Evolutionary conservation across 2,888 invertebrate genomes (phyloP), one percentile per base, ranked within the genome.

Genomic region (Drosophila anomalipes): DNA sequence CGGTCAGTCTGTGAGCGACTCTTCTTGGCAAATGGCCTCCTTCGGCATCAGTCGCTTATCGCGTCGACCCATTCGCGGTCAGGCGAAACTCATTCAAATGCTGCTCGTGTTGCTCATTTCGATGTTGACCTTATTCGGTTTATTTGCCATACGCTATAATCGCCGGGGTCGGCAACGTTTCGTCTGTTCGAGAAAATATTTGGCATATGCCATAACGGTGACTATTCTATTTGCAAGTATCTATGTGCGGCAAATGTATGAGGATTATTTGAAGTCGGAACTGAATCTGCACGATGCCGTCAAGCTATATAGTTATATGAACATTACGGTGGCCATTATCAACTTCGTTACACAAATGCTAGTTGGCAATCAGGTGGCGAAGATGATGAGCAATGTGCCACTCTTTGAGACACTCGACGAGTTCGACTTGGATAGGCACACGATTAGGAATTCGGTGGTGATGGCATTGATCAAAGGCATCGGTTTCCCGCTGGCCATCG

Each of bases 281-380:
- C 72, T 93, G 0, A 82, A 91, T 67, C 67, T 92, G 10, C 82
- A 81, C 2, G 89, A 93, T 67, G 90, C 91, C 12, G 81, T 81
- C 4, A 89, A 89, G 44, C 51, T 93, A 0, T 91, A 90, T 39
- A 84, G 85, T 32, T 91, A 92, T 57, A 86, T 93, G 87, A 91
- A 92, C 65, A 84, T 92, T 4, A 62, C 80, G 0, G 88, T 89
- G 30, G 83, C 89, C 0, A 69, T 90, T 28, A 71, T 89, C 0
- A 89, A 85, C 52, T 93, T 82, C 33, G 7, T 90, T 1, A 79
- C 79, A 0, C 83, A 86, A 53, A 68, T 91, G 41, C 0, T 74
- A 0, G 78, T 70, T 32, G 71, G 74, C 32, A 79, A 73, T 4
- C 61, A 69, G 3, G 74, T 78, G 16, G 70, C 83, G 2, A 32